Conservation (phyloP, 2,888 invertebrate genomes). For the Muscina levida region DNA sequence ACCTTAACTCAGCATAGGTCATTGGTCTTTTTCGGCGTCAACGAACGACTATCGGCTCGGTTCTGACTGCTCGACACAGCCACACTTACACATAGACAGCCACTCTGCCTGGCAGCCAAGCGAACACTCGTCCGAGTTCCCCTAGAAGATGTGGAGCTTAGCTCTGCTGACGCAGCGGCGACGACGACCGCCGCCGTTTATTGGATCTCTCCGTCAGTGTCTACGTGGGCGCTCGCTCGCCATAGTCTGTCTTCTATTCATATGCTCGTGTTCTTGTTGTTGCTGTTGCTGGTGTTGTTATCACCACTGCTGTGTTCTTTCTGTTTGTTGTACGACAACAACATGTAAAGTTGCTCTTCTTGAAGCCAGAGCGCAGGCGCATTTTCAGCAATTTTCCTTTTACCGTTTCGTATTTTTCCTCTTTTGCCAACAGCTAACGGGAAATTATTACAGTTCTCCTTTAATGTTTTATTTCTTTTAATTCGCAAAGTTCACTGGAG, state of each 20-base stretch:
- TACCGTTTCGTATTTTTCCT: background rate
- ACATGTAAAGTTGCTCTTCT: constrained; percentile 24
- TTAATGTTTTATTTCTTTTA: background rate
- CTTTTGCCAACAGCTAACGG: constrained; percentile 51
- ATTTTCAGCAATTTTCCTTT: no score
- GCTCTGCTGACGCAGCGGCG: constrained; percentile 47
- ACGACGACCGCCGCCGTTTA: constrained; percentile 41
- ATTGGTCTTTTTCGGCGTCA: constrained; percentile 79
- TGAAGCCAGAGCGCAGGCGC: constrained; percentile 61
- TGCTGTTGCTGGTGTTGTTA: constrained; percentile 43
- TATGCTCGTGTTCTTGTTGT: constrained; percentile 36
- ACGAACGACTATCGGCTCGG: constrained; percentile 70
- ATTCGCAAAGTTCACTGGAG: constrained; percentile 62
- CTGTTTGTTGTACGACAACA: background rate
- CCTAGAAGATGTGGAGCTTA: constrained; percentile 51
- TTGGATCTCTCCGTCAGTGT: constrained; percentile 43
- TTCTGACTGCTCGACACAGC: constrained; percentile 41
- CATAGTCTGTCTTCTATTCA: no score
- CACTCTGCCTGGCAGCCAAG: background rate
- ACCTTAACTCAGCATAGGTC: constrained; percentile 76
- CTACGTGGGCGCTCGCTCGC: constrained; percentile 48
- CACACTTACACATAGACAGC: constrained; percentile 10
- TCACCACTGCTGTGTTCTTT: constrained; percentile 21
- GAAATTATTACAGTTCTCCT: constrained; percentile 41
- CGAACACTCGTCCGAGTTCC: constrained; percentile 4